These are phyloP conservation scores for Dendrolimus pini DNA, from an alignment of 2,888 invertebrate species.

Conservation along the genomic window DNA sequence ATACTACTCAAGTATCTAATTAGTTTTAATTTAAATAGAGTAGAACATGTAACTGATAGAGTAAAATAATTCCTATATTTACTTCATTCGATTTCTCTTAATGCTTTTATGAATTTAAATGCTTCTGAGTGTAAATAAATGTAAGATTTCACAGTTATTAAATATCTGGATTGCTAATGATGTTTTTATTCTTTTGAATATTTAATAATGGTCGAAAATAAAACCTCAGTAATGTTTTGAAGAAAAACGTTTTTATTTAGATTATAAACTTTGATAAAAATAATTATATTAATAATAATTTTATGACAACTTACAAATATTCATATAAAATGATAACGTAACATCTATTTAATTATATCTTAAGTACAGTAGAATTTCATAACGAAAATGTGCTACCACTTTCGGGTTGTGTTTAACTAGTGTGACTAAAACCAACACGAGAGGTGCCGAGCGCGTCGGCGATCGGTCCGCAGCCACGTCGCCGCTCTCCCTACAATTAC, in stretches of 20 bases:
- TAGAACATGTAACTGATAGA: too few species aligned
- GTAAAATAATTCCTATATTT: background rate
- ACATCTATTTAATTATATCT: conserved; percentile 73
- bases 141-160: conserved; percentile 33
- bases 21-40: conserved; percentile 1
- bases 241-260: conserved; percentile 78
- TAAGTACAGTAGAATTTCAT: conserved; percentile 65
- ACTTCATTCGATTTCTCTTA: conserved; percentile 19
- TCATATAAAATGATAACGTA: conserved; percentile 76
- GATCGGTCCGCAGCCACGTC: conserved; percentile 19
- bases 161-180: conserved; percentile 1
- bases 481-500: conserved; percentile 7
- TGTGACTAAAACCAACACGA: conserved; percentile 51
- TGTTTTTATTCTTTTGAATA: background rate
- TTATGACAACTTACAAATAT: conserved; percentile 77
- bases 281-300: conserved; percentile 77
- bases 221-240: conserved; percentile 59
- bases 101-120: conserved; percentile 38
- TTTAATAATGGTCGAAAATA: conserved; percentile 15
- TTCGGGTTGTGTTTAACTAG: conserved; percentile 70
- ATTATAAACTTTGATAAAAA: conserved; percentile 79
- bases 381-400: conserved; percentile 73
- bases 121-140: conserved; percentile 48
- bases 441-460: conserved; percentile 22
- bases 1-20: too few species aligned